Evolutionary conservation across 2,888 invertebrate genomes (phyloP).

Genomic region (Tiphia femorata): DNA sequence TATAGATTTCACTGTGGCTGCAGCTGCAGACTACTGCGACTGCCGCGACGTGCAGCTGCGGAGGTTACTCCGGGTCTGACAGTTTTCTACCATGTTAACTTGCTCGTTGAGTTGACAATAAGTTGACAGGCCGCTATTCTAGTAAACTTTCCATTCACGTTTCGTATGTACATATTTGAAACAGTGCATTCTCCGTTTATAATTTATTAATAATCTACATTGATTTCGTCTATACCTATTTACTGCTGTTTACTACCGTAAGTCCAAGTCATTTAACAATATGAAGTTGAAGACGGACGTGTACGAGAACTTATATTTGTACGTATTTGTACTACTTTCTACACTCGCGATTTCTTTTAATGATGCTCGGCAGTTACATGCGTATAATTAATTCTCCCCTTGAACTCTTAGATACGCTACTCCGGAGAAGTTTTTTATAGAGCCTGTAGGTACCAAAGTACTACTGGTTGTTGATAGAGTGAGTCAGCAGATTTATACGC

Average conservation of each 20-base stretch:
- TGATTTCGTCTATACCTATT: constrained; percentile 11
- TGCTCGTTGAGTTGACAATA: constrained; percentile 37
- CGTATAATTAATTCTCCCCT: neutral
- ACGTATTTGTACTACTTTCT: constrained; percentile 71
- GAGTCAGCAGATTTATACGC: constrained; percentile 78
- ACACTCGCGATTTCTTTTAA: too few relatives aligned
- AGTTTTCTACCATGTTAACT: constrained; percentile 30
- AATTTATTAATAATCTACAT: too few relatives aligned
- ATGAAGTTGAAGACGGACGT: constrained; percentile 69
- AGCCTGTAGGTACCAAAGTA: constrained; percentile 82
- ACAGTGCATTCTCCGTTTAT: constrained; percentile 18
- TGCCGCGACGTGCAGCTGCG: constrained; percentile 1
- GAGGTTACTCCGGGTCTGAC: constrained; percentile 38
- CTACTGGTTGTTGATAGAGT: constrained; percentile 88
- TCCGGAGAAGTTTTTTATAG: constrained; percentile 90
- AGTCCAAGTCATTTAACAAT: constrained; percentile 29
- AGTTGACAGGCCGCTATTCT: constrained; percentile 7
- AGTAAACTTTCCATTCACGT: constrained; percentile 15
- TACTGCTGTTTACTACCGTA: constrained; percentile 9
- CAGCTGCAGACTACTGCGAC: neutral
- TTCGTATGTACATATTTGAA: constrained; percentile 27
- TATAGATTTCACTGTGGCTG: too few relatives aligned
- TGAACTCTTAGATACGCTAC: constrained; percentile 78
- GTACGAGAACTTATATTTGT: constrained; percentile 83
- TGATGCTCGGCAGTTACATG: too few relatives aligned